Percentiles rank a stretch among this genome's conserved stretches.
Evolutionary conservation across 2,113 vertebrate genomes (phyloP).

Genomic region (Nyctibius bracteatus): DNA sequence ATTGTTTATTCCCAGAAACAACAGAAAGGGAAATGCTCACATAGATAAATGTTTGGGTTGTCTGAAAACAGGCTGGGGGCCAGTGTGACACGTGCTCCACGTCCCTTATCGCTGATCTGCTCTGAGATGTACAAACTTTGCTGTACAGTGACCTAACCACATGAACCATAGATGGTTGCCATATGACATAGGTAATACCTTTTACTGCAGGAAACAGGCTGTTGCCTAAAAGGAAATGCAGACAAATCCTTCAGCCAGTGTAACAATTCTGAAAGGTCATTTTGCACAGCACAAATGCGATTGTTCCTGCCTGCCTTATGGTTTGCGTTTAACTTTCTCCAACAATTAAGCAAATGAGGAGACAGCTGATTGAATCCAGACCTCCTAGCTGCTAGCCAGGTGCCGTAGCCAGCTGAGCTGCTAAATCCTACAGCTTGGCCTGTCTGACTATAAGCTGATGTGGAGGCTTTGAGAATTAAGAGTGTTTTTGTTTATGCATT

Average conservation of each 20-base stretch:
- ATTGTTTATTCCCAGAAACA: not conserved
- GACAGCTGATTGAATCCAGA: conserved; percentile 52
- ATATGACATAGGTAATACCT: not conserved
- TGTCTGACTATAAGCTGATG: conserved; percentile 51
- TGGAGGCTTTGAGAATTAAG: conserved; percentile 58
- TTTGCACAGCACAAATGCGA: conserved; percentile 2
- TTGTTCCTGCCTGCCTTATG: conserved; percentile 37
- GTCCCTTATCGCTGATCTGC: not conserved
- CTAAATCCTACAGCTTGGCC: conserved; percentile 57
- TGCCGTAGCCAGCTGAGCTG: conserved; percentile 61
- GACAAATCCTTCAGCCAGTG: conserved; percentile 12
- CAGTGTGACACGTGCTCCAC: not conserved
- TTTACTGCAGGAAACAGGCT: not conserved
- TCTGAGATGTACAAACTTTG: not conserved
- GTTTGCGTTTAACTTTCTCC: conserved; percentile 56
- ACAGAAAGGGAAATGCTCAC: not conserved
- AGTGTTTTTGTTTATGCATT: conserved; percentile 53
- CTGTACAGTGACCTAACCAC: not conserved
- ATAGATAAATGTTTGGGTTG: not conserved
- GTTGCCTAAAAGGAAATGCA: conserved; percentile 21
- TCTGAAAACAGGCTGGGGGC: not conserved
- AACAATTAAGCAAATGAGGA: conserved; percentile 59
- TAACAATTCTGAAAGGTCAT: not conserved
- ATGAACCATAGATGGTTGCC: not conserved
- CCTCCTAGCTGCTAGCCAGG: conserved; percentile 39